phyloP scores from a whole-genome alignment of 2,888 invertebrate species.

The Machimus atricapillus region DNA sequence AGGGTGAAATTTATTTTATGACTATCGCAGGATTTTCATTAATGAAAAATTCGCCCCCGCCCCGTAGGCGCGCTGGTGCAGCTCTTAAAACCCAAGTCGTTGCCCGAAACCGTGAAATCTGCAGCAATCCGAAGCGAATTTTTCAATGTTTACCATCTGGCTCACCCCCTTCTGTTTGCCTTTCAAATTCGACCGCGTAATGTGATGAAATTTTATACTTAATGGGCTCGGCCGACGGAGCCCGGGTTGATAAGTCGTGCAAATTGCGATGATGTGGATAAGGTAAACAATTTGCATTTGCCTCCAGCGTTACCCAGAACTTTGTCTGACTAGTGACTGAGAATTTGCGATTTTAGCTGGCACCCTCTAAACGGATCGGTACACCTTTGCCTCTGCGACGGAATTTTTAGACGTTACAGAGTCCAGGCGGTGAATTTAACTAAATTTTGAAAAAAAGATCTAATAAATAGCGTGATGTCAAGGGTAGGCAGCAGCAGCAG shows the following conservation, averaged over 20 bases:
- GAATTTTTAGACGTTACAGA: neutral
- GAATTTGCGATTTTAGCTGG: neutral
- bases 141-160: neutral
- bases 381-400: neutral
- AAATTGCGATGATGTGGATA: neutral
- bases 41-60: constrained; percentile 21
- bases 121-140: constrained; percentile 10
- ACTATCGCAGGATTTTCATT: constrained; percentile 41
- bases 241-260: neutral
- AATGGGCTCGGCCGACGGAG: neutral
- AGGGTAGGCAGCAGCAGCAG: neutral
- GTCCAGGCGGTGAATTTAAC: neutral
- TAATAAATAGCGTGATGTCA: neutral
- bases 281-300: neutral
- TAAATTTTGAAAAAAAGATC: neutral
- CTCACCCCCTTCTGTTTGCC: constrained; percentile 26
- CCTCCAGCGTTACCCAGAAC: neutral
- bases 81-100: neutral
- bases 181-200: constrained; percentile 14
- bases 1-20: constrained; percentile 37
- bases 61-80: neutral
- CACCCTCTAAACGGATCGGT: neutral
- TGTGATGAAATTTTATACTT: constrained; percentile 27
- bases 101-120: constrained; percentile 7
- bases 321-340: neutral